A percentile compares a stretch with the other conserved stretches of the same genome.
phyloP scores from a whole-genome alignment of 2,888 invertebrate genomes.

The Dynastes grantii region DNA sequence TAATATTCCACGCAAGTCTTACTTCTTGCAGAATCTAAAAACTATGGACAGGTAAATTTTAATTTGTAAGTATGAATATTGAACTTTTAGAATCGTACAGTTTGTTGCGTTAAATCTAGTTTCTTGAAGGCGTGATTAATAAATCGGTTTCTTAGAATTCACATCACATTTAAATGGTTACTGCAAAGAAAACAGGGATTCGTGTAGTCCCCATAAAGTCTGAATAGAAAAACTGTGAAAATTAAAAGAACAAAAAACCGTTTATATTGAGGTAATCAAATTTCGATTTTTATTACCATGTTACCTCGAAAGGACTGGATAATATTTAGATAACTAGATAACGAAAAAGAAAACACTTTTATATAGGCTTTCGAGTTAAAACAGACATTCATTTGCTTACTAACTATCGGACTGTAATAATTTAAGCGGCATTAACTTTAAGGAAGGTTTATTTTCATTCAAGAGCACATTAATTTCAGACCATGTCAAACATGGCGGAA shows the following conservation, averaged over 20 bases:
- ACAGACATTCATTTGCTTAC: not conserved
- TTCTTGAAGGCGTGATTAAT: too few relatives aligned
- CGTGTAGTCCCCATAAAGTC: too few relatives aligned
- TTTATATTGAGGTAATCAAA: not conserved
- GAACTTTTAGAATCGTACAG: too few relatives aligned
- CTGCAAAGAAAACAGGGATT: too few relatives aligned
- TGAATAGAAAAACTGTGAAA: too few relatives aligned
- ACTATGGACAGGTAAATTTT: too few relatives aligned
- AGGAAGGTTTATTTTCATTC: conserved; percentile 24
- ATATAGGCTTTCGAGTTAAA: not conserved
- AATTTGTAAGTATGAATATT: too few relatives aligned
- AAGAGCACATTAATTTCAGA: conserved; percentile 14
- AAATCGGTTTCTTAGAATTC: too few relatives aligned
- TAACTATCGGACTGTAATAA: not conserved
- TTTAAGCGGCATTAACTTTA: not conserved
- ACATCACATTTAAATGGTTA: too few relatives aligned
- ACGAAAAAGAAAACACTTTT: not conserved
- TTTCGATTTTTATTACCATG: conserved; percentile 1
- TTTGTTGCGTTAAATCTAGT: too few relatives aligned
- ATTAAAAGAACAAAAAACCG: conserved; percentile 1
- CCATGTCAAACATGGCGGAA: conserved; percentile 21
- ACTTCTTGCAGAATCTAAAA: too few relatives aligned
- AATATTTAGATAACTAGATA: conserved; percentile 13
- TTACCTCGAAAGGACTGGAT: not conserved
- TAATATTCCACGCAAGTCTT: too few relatives aligned